phyloP scores from a whole-genome alignment of 2,113 vertebrate genomes.

The Chrysemys picta region DNA sequence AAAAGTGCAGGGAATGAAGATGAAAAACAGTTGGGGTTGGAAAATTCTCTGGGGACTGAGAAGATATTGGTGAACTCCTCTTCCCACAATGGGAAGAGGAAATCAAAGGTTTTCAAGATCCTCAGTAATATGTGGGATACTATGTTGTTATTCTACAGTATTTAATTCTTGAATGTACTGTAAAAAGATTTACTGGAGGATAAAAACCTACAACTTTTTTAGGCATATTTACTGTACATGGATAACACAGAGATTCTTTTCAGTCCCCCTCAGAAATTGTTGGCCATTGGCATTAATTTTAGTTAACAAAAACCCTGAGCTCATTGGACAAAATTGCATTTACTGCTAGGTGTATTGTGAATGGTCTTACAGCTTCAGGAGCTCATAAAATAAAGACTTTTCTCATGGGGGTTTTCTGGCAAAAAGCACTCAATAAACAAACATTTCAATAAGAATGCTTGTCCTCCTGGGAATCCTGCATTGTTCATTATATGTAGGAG shows the following conservation, averaged over 20 bases:
- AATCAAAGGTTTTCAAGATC: background rate
- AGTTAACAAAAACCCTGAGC: slow-evolving; percentile 40
- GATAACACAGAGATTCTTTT: background rate
- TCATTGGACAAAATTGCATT: slow-evolving; percentile 62
- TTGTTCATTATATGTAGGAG: slow-evolving; percentile 29
- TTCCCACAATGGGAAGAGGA: background rate
- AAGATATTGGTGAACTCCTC: background rate
- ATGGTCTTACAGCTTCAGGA: slow-evolving; percentile 44
- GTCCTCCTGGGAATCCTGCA: slow-evolving; percentile 20
- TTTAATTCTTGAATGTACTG: background rate
- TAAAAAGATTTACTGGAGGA: background rate
- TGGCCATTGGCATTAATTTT: background rate
- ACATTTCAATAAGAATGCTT: slow-evolving; percentile 67
- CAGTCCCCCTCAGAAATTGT: background rate
- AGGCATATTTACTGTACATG: background rate
- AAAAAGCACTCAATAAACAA: slow-evolving; percentile 67
- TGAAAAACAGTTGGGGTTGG: fast-evolving
- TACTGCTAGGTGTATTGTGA: slow-evolving; percentile 47
- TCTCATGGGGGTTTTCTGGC: slow-evolving; percentile 44
- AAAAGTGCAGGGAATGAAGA: background rate
- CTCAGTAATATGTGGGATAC: background rate
- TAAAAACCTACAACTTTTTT: background rate
- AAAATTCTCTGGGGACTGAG: background rate
- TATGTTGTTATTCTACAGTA: background rate
- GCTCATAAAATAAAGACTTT: slow-evolving; percentile 64